A percentile compares a stretch with the other conserved stretches of the same genome.
These are phyloP conservation scores for Manis crassicaudata DNA, from an alignment of 2,797 vertebrate genomes.

Conservation along the genomic window DNA sequence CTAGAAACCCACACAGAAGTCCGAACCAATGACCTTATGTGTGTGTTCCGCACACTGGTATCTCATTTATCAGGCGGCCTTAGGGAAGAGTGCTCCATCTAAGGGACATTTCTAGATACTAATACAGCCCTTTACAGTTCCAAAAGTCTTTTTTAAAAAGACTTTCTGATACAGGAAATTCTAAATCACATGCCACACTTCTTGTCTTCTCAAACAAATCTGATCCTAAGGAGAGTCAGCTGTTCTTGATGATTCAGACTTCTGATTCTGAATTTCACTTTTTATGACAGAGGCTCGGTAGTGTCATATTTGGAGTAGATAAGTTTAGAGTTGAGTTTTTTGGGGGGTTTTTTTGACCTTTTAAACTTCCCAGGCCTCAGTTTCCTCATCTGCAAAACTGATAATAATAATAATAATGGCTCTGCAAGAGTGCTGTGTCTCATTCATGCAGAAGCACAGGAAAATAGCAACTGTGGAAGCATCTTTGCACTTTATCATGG, in stretches of 20 bases:
- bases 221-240: not conserved
- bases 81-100: fast-evolving
- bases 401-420: no score
- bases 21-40: not conserved
- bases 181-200: not conserved
- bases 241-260: not conserved
- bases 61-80: not conserved
- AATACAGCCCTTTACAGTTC: not conserved
- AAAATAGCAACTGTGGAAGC: not conserved
- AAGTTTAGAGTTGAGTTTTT: not conserved
- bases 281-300: not conserved
- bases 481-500: not conserved
- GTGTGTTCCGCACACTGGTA: not conserved
- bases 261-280: not conserved
- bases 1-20: not conserved
- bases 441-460: not conserved
- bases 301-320: not conserved
- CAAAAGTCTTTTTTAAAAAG: not conserved
- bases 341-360: not conserved
- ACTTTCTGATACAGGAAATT: not conserved
- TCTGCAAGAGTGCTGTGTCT: not conserved
- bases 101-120: not conserved
- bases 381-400: not conserved
- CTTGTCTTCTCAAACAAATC: not conserved
- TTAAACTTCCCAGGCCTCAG: not conserved